Conservation (phyloP, 2,888 invertebrate species). For the Micoletzkya japonica region DNA sequence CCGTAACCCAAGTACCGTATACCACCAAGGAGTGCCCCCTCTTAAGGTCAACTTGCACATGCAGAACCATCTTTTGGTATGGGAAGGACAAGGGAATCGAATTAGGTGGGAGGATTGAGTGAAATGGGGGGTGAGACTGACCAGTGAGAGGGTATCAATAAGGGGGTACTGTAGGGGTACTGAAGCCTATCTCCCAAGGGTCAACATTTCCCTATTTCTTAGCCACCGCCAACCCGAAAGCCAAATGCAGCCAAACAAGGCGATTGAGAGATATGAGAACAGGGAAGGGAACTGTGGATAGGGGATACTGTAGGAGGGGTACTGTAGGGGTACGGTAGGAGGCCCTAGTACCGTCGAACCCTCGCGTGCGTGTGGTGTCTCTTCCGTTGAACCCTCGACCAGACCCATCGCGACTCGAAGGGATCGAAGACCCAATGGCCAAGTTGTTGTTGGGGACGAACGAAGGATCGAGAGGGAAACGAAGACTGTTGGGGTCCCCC, state of each 20-base stretch:
- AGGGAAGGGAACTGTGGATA: background rate
- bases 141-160: background rate
- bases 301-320: background rate
- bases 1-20: no score
- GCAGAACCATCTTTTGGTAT: no score
- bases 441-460: slow-evolving; percentile 16
- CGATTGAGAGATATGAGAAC: no score
- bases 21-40: no score
- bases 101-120: no score
- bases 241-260: no score
- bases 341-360: slow-evolving; percentile 6
- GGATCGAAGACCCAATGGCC: slow-evolving; percentile 49
- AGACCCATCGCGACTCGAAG: slow-evolving; percentile 41
- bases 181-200: no score
- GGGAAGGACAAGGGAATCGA: no score
- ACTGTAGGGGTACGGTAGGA: background rate
- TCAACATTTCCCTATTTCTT: no score
- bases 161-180: no score
- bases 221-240: slow-evolving; percentile 10
- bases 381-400: slow-evolving; percentile 31
- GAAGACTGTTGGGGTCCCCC: background rate
- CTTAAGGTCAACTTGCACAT: no score
- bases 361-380: background rate
- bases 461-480: background rate
- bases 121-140: no score